Percentiles rank a stretch among this genome's conserved stretches.
Evolutionary conservation across 2,797 vertebrate genomes (phyloP).

Genomic region (Enteromius unitaeniatus): DNA sequence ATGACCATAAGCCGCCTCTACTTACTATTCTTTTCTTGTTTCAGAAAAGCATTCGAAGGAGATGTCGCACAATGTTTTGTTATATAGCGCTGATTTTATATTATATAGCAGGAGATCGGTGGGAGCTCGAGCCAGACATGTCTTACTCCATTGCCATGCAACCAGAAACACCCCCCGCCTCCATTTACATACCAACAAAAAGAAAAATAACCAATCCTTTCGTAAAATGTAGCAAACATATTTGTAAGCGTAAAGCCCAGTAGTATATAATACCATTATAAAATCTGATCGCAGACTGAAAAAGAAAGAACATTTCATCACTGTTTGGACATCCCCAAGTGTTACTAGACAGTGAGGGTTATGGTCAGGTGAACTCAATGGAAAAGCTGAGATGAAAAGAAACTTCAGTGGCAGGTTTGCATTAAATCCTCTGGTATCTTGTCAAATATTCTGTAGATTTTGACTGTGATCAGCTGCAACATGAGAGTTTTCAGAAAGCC

Average conservation of each 20-base stretch:
- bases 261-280: background rate
- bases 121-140: too few species aligned
- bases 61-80: too few species aligned
- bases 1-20: background rate
- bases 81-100: too few species aligned
- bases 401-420: constrained; percentile 32
- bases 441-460: constrained; percentile 41
- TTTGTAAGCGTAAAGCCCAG: background rate
- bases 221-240: background rate
- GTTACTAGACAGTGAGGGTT: background rate
- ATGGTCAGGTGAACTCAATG: background rate
- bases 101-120: too few species aligned
- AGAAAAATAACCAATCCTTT: background rate
- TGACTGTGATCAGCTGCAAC: constrained; percentile 15
- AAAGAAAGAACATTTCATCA: background rate
- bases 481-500: background rate
- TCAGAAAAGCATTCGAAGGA: too few species aligned
- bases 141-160: too few species aligned
- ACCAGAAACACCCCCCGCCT: too few species aligned
- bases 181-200: background rate
- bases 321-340: background rate
- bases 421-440: constrained; percentile 52
- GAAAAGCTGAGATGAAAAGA: background rate
- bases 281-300: background rate
- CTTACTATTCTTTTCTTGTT: too few species aligned